Base-by-base conservation (phyloP, 2,888 invertebrate genomes). In the Andrena camellia region DNA sequence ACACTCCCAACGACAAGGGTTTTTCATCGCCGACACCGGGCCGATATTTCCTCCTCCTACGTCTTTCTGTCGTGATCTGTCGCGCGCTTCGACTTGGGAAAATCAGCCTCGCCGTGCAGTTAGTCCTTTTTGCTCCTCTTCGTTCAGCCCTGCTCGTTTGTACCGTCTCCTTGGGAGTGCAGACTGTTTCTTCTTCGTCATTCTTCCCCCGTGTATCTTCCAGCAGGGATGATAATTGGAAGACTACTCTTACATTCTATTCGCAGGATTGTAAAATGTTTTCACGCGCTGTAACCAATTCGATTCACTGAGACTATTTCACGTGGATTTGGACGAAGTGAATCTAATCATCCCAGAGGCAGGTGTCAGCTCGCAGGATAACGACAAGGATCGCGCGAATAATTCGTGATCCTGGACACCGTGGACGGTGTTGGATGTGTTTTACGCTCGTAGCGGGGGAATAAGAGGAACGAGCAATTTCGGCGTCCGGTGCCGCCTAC, bases 401-500 rank as follows among this genome's bases (percentile, higher is more conserved):
- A 82, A 79, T 83, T 48, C 71, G 42, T 59, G 63, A 29, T 50
- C 59, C 23, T 50, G 80, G 63, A 66, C 50, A 68, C 54, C 48
- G 48, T 69, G 35, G 31, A 33, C 35, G 35, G 67, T 69, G 67
- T 68, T 75, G 66, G 63, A 64, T 66, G 59, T 78, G 70, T 85
- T 78, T 26, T 31, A 17, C 59, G 10, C 54, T 60, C 67, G 73
- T 67, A 71, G 62, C 62, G 64, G 59, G 76, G 42, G 78, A 86
- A 81, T 79, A 86, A 88, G 86, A 88, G 87, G 87, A 85, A 85
- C 83, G 83, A 82, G 79, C 81, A 84, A 74, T 75, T 74, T 79
- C 66, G 87, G 83, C 83, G 64, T 57, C 78, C 86, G 87, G 84
- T 83, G 85, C 88, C 89, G 89, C 88, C 89, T 89, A 89, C 87